Conservation (phyloP, 2,113 vertebrate genomes). For the Nibea coibor region DNA sequence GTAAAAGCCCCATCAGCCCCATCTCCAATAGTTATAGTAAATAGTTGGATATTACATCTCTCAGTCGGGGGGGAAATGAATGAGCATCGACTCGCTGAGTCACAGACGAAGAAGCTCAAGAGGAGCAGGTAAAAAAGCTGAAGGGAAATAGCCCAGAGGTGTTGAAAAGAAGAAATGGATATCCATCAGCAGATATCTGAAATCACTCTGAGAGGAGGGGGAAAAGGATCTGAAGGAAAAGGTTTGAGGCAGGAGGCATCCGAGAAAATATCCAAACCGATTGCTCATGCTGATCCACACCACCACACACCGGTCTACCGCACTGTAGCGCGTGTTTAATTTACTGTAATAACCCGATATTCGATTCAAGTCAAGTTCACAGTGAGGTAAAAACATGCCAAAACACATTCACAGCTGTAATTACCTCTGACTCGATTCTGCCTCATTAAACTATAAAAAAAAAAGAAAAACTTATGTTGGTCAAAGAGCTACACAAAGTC, state of each 20-base stretch:
- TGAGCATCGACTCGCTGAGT: slow-evolving; percentile 36
- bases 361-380: background rate
- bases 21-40: background rate
- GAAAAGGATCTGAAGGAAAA: slow-evolving; percentile 11
- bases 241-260: slow-evolving; percentile 20
- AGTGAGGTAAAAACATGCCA: background rate
- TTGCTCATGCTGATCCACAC: background rate
- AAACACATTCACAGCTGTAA: background rate
- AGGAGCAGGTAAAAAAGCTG: slow-evolving; percentile 19
- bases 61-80: slow-evolving; percentile 18
- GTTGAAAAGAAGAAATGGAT: slow-evolving; percentile 44
- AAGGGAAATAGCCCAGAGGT: slow-evolving; percentile 18
- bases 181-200: slow-evolving; percentile 46
- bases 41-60: slow-evolving; percentile 33
- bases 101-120: slow-evolving; percentile 28
- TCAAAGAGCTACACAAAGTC: background rate
- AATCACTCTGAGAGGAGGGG: slow-evolving; percentile 8
- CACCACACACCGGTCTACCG: background rate
- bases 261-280: background rate
- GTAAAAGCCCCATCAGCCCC: too few species aligned
- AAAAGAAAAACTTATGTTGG: background rate
- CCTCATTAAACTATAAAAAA: background rate
- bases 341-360: background rate
- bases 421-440: background rate
- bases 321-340: background rate